Conservation (phyloP, 2,797 vertebrate species). For the Falco concolor region DNA sequence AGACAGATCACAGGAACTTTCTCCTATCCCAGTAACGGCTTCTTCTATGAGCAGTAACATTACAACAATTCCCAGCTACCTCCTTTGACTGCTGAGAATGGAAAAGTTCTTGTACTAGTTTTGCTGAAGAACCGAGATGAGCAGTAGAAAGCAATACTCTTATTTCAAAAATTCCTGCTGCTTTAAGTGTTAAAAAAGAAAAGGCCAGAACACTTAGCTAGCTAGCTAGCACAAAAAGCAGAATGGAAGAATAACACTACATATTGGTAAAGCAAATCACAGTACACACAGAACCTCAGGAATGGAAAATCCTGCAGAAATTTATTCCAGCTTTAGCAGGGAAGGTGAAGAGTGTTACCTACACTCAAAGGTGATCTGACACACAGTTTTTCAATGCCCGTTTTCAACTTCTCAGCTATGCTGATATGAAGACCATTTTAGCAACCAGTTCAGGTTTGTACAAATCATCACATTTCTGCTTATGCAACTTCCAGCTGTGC, state of each 20-base stretch:
- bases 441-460: neutral
- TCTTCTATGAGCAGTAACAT: neutral
- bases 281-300: neutral
- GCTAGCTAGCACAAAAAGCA: neutral
- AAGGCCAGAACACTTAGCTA: neutral
- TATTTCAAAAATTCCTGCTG: neutral
- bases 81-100: neutral
- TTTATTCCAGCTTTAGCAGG: neutral
- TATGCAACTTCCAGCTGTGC: neutral
- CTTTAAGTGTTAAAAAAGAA: neutral
- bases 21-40: neutral
- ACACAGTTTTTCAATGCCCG: neutral
- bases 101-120: neutral
- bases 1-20: neutral
- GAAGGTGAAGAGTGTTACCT: neutral
- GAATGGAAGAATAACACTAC: neutral
- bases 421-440: neutral
- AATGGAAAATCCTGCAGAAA: neutral
- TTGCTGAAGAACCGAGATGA: neutral
- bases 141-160: neutral
- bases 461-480: neutral
- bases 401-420: neutral
- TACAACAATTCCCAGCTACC: neutral
- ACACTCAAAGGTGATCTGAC: neutral
- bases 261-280: neutral